Percentiles rank a stretch among this genome's conserved stretches.
Conservation (phyloP, 37 sponge, comb jelly and placozoan species). For the Axinella damicornis region DNA sequence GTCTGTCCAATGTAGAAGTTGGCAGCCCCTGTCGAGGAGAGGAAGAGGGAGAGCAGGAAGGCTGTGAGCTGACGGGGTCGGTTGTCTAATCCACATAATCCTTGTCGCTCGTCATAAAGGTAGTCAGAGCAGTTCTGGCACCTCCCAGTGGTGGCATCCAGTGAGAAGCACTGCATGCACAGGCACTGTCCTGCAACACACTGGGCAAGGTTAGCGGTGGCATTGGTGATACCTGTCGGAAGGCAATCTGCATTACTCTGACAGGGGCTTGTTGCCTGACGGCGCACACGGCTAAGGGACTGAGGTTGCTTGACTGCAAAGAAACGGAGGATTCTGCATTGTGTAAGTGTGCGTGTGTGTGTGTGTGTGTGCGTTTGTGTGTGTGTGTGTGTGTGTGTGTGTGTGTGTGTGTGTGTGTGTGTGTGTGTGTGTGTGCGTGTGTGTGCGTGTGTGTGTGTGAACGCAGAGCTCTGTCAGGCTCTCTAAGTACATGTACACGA, state of each 20-base stretch:
- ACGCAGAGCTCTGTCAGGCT: slow-evolving; percentile 50
- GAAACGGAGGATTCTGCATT: not conserved
- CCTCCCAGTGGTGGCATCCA: not conserved
- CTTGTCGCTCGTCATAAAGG: not conserved
- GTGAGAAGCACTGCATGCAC: slow-evolving; percentile 59
- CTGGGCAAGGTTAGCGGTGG: not conserved
- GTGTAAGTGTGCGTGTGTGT: slow-evolving; percentile 13
- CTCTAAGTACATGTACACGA: no score
- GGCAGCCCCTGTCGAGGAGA: slow-evolving; percentile 78
- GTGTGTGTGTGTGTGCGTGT: no score
- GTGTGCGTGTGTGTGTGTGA: slow-evolving; percentile 54
- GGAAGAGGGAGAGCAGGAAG: slow-evolving; percentile 66
- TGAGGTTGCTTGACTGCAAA: no score
- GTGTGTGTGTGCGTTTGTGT: no score
- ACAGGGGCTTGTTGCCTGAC: slow-evolving; percentile 2
- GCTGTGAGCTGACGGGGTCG: slow-evolving; percentile 55
- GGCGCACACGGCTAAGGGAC: no score
- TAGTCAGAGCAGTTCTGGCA: slow-evolving; percentile 41
- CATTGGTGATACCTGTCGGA: slow-evolving; percentile 15
- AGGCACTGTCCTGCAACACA: slow-evolving; percentile 51
- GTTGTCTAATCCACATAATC: slow-evolving; percentile 16
- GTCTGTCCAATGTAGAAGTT: slow-evolving; percentile 87
- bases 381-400: no score
- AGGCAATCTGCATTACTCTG: slow-evolving; percentile 35
- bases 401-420: no score